phyloP scores from a whole-genome alignment of 2,888 invertebrate species.

The Oasisia sp. region DNA sequence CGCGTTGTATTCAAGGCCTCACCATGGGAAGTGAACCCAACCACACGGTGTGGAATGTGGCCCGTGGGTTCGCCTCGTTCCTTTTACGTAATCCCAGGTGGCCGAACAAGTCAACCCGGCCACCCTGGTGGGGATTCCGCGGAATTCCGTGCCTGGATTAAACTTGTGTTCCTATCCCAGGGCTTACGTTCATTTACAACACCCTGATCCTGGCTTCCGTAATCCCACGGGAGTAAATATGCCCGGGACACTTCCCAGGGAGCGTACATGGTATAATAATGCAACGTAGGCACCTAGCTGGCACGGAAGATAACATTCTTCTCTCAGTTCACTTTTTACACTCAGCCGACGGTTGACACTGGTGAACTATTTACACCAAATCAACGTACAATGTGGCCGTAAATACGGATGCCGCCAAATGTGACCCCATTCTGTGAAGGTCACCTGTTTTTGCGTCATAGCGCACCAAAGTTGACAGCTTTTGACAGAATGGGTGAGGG shows the following conservation, averaged over 20 bases:
- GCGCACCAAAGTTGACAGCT: neutral
- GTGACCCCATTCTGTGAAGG: neutral
- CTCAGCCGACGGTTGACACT: neutral
- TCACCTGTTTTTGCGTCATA: neutral
- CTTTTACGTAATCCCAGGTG: neutral
- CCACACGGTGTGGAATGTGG: neutral
- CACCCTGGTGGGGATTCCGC: neutral
- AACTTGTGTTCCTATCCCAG: neutral
- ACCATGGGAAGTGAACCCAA: neutral
- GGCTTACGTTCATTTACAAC: neutral
- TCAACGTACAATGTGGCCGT: neutral
- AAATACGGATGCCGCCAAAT: neutral
- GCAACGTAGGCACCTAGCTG: neutral
- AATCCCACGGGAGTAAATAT: neutral
- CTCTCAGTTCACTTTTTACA: neutral
- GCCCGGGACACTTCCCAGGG: neutral
- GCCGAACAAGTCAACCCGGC: neutral
- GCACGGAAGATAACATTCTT: neutral
- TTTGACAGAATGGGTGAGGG: neutral
- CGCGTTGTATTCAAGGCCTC: neutral
- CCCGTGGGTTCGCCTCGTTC: neutral
- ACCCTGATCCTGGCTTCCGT: neutral
- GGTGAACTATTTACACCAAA: neutral
- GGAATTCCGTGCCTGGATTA: neutral
- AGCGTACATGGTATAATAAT: neutral